phyloP scores from a whole-genome alignment of 2,888 invertebrate genomes.

The Nemapogon koenigi region DNA sequence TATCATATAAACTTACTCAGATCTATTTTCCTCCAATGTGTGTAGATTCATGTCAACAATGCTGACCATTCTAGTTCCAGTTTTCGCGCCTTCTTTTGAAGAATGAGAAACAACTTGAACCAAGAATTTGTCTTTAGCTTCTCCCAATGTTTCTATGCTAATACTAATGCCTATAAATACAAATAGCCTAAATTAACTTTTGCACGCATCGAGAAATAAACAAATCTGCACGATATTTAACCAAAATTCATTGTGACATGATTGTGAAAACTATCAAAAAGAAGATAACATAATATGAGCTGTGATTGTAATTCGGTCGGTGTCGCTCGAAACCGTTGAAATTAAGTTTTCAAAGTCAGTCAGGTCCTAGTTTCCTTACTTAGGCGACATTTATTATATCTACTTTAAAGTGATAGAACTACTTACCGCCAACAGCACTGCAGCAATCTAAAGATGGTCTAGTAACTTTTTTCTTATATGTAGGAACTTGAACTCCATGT shows the following conservation, averaged over 20 bases:
- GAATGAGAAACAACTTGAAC: constrained; percentile 68
- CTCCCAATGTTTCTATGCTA: constrained; percentile 48
- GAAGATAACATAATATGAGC: no score
- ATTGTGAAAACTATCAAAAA: no score
- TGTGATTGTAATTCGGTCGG: no score
- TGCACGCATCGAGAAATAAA: no score
- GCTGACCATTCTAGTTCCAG: constrained; percentile 65
- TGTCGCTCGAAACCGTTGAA: no score
- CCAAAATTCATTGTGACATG: no score
- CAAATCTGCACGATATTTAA: no score
- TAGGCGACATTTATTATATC: no score
- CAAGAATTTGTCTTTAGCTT: constrained; percentile 58
- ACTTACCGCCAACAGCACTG: constrained; percentile 49
- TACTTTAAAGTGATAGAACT: no score
- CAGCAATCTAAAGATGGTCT: constrained; percentile 51
- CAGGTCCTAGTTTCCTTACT: no score
- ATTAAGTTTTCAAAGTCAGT: no score
- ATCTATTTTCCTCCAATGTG: constrained; percentile 70
- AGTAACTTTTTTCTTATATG: constrained; percentile 31
- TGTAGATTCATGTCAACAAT: constrained; percentile 67
- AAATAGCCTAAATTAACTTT: no score
- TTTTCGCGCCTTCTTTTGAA: constrained; percentile 59
- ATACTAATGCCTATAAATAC: constrained; percentile 39
- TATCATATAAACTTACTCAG: constrained; percentile 47
- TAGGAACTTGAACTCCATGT: constrained; percentile 30